Percentiles rank a stretch among this genome's conserved stretches.
Evolutionary conservation across 2,113 vertebrate species (phyloP).

Genomic region (Neopipo cinnamomea): DNA sequence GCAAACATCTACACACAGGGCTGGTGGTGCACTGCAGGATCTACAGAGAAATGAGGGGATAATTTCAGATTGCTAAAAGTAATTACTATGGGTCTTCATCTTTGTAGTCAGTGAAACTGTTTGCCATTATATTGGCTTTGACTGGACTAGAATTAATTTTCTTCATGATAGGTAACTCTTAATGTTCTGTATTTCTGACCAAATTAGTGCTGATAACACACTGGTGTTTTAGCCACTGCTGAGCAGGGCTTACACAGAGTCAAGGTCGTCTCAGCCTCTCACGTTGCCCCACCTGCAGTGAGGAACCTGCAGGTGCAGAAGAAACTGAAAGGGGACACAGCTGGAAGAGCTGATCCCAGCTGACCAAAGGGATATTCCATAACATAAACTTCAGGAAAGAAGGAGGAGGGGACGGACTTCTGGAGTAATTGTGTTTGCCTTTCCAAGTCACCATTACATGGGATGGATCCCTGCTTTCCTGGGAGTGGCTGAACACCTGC

Average conservation of each 20-base stretch:
- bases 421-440: not conserved
- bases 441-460: rapidly evolving
- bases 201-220: not conserved
- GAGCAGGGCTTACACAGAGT: not conserved
- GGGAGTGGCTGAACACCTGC: not conserved
- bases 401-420: not conserved
- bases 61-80: not conserved
- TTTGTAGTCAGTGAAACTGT: not conserved
- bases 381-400: not conserved
- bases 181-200: not conserved
- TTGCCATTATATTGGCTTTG: not conserved
- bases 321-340: too few species aligned
- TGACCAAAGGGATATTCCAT: not conserved
- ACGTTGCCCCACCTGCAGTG: rapidly evolving
- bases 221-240: not conserved
- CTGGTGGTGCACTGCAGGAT: not conserved
- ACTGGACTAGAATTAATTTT: not conserved
- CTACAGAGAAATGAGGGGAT: not conserved
- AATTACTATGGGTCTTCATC: not conserved
- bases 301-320: not conserved
- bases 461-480: not conserved
- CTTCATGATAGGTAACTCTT: rapidly evolving
- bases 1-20: not conserved
- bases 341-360: not conserved
- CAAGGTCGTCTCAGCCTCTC: not conserved